Percentiles rank a stretch among this genome's conserved stretches.
Evolutionary conservation across 2,888 invertebrate species (phyloP).

Genomic region (Cinara cedri): DNA sequence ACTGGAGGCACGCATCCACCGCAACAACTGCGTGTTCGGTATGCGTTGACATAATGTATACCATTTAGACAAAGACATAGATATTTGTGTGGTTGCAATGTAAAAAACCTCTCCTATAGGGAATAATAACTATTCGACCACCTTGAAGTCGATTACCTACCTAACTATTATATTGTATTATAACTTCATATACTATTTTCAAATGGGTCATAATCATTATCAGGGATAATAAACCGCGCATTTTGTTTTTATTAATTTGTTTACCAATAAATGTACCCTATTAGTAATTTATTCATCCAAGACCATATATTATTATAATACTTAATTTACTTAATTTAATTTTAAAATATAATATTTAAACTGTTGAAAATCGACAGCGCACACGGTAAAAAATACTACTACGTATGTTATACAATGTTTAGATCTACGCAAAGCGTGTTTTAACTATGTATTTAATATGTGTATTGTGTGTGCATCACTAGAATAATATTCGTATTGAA

Average conservation of each 20-base stretch:
- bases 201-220: too few relatives aligned
- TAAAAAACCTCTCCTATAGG: too few relatives aligned
- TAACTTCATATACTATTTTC: too few relatives aligned
- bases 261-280: conserved; percentile 10
- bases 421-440: background rate
- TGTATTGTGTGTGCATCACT: background rate
- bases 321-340: too few relatives aligned
- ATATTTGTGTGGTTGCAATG: too few relatives aligned
- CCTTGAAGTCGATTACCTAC: background rate
- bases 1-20: background rate
- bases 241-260: background rate
- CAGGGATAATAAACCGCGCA: conserved; percentile 42
- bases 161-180: background rate
- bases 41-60: background rate
- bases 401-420: conserved; percentile 17
- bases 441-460: background rate
- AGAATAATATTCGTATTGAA: background rate
- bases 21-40: background rate
- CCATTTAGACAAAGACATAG: background rate
- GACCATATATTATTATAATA: background rate
- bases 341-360: background rate
- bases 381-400: conserved; percentile 31
- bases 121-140: background rate
- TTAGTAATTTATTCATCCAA: too few relatives aligned
- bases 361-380: conserved; percentile 10